Evolutionary conservation across 2,888 invertebrate species (phyloP).

Genomic region (Aspidapion aeneum): DNA sequence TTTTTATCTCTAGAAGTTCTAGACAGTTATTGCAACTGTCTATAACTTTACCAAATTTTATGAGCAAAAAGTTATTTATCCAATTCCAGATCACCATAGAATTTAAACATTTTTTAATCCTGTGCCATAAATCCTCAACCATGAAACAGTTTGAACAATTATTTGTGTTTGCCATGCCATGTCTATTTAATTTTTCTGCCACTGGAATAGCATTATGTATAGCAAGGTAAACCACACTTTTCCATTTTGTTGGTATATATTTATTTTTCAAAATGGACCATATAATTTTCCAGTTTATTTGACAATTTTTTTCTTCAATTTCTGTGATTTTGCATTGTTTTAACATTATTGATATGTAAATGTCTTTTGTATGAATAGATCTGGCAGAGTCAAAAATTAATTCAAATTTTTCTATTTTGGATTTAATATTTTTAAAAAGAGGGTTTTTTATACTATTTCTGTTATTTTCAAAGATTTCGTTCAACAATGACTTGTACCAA

Average conservation of each 20-base stretch:
- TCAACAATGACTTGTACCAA: not conserved
- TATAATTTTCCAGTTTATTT: not conserved
- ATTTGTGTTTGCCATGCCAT: not conserved
- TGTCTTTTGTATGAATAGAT: not conserved
- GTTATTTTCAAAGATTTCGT: not conserved
- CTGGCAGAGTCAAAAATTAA: not conserved
- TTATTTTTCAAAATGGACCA: not conserved
- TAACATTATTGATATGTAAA: not conserved
- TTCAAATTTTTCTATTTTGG: not conserved
- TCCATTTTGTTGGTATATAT: not conserved
- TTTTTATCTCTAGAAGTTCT: not conserved
- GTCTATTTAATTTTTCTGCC: conserved; percentile 2
- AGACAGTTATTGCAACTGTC: not conserved
- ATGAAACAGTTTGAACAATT: not conserved
- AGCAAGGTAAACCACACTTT: not conserved
- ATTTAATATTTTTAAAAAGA: conserved; percentile 3
- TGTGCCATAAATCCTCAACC: not conserved
- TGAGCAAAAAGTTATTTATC: not conserved
- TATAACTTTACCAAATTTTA: not conserved
- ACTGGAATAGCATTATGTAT: conserved; percentile 2
- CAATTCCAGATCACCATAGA: not conserved
- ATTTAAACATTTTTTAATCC: not conserved
- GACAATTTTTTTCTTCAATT: not conserved
- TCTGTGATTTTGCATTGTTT: not conserved
- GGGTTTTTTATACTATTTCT: not conserved